Evolutionary conservation across 2,888 invertebrate genomes (phyloP), one percentile per base, ranked within the genome.

Genomic region (Nudaria mundana): DNA sequence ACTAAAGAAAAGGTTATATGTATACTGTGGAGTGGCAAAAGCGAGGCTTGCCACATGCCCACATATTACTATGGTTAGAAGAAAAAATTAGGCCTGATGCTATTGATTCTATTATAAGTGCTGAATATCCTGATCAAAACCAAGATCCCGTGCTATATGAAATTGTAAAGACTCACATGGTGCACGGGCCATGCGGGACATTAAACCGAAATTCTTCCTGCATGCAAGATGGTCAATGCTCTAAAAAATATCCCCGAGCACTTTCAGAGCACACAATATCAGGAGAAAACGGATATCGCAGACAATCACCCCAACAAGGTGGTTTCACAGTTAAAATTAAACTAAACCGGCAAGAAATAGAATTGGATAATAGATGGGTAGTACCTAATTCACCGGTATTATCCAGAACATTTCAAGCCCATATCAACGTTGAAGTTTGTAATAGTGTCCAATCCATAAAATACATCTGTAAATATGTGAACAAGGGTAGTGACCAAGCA

Each of bases 31-130:
- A 18, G 5, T 18, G 18, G 18, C 18, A 18, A 18, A 18, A 23
- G 10, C 8, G 23, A 10, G 8, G 51, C 36, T 45, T 40, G n/a
- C n/a, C n/a, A n/a, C n/a, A n/a, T n/a, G n/a, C n/a, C n/a, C 37
- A 44, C 3, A n/a, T 24, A 5, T 5, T 24, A 5, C 2, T 24
- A 5, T 24, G 24, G 24, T 24, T 24, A 10, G 10, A 10, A 10
- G 10, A 11, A n/a, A 24, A 24, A 11, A 24, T 24, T 11, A 10
- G 24, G 10, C 24, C 24, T 10, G 3, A 24, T 11, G 10, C 10
- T 10, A 10, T 24, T 5, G 24, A 24, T 11, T 3, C 11, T 4
- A 4, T 24, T 10, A 24, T 24, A 5, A 11, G 11, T 2, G 12
- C 25, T 12, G 25, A 26, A 26, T 26, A 12, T 2, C 25, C 25